Conservation (phyloP, 2,797 vertebrate genomes). For the Eulemur albifrons region DNA sequence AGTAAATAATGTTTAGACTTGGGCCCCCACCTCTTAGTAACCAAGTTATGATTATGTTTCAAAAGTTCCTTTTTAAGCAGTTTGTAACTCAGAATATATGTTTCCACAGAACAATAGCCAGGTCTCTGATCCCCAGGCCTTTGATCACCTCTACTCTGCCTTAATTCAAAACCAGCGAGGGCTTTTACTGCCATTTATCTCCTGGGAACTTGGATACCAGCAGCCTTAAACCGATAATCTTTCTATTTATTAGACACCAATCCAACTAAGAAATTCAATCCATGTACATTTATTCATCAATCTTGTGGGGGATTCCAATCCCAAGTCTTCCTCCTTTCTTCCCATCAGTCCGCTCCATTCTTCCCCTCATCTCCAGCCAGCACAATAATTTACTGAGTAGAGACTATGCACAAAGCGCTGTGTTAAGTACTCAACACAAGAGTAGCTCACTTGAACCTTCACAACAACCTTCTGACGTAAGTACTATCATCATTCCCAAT, state of each 20-base stretch:
- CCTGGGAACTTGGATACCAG: neutral
- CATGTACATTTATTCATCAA: neutral
- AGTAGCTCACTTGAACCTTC: neutral
- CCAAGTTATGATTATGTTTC: neutral
- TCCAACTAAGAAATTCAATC: neutral
- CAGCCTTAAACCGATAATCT: neutral
- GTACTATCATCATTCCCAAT: neutral
- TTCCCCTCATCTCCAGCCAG: neutral
- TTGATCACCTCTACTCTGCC: too few species aligned
- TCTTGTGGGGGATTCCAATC: neutral
- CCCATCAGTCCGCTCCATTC: neutral
- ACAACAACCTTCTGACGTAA: neutral
- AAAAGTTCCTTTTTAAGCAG: neutral
- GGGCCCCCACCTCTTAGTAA: neutral
- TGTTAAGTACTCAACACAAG: neutral
- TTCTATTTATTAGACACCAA: neutral
- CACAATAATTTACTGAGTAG: neutral
- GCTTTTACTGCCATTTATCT: neutral
- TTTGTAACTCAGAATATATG: neutral
- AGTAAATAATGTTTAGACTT: neutral
- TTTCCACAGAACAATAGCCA: neutral
- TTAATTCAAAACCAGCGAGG: neutral
- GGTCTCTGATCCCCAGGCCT: neutral
- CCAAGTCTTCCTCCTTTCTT: neutral
- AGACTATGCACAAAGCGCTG: neutral